Evolutionary conservation across 2,797 vertebrate species (phyloP), one percentile per base, ranked within the genome.

Genomic region (Pempheris klunzingeri): DNA sequence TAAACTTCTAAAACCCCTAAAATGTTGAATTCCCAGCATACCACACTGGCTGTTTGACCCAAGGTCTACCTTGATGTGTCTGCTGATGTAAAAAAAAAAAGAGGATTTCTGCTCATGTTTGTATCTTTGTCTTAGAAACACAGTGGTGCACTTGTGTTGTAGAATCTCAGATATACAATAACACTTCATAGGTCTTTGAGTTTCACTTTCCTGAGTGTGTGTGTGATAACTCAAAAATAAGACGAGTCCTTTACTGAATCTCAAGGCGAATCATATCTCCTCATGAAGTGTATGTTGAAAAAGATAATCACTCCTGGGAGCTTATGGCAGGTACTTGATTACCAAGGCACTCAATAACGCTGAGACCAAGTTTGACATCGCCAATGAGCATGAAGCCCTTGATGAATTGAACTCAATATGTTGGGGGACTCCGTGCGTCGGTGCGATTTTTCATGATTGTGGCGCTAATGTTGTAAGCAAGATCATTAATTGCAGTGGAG

Each of bases 401-500:
- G 87, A 88, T 90, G 86, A 91, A 94, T 89, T 81, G 66, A 83
- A 73, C 65, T 81, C 76, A 79, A 83, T 90, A 59, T 87, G 86
- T 85, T 86, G 47, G 78, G 83, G 81, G 84, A 85, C 78, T 78
- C 50, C 5, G 65, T 43, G 72, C 79, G 79, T 89, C 55, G 4
- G 50, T 61, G 64, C 52, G 15, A 88, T 91, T 92, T 91, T 87
- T 90, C 84, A 89, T 90, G 75, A 87, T 81, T 85, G 74, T 80
- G 81, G 77, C 22, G 36, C 78, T 90, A 87, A 91, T 89, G 86
- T 87, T 84, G 81, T 89, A 87, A 88, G 81, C 68, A 75, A 82
- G 80, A 89, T 87, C 87, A 91, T 92, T 92, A 92, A 92, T 90
- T 91, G 88, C 67, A 47, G 59, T 34, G 60, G 58, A 82, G 71